A percentile compares a stretch with the other conserved stretches of the same genome.
phyloP scores from a whole-genome alignment of 2,113 vertebrate genomes.

The Perca flavescens region DNA sequence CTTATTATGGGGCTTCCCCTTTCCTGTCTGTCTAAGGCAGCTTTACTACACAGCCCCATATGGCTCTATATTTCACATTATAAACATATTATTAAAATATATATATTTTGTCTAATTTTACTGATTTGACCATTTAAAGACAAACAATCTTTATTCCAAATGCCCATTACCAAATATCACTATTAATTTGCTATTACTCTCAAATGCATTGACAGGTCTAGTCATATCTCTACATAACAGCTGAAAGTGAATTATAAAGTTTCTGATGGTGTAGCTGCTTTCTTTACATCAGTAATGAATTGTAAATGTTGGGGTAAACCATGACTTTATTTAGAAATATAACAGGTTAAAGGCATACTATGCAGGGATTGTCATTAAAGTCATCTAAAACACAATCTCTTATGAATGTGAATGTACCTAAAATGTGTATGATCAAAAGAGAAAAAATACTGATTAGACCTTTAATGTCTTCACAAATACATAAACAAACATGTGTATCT shows the following conservation, averaged over 20 bases:
- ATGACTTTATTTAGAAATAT: neutral
- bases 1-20: constrained; percentile 61
- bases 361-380: too few species aligned
- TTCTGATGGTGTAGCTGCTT: neutral
- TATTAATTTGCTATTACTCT: neutral
- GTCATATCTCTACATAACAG: neutral
- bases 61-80: neutral
- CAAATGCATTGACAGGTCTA: neutral
- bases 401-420: neutral
- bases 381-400: neutral
- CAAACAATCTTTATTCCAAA: neutral
- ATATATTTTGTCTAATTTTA: neutral
- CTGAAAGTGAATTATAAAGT: neutral
- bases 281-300: neutral
- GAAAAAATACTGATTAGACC: neutral
- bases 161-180: neutral
- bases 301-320: neutral
- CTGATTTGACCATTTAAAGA: neutral
- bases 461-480: constrained; percentile 4
- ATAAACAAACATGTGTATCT: constrained; percentile 3
- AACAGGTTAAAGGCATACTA: too few species aligned
- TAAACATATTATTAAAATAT: neutral
- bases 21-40: constrained; percentile 28
- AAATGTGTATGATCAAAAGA: neutral
- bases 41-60: constrained; percentile 21